Conservation (phyloP, 1,140 invertebrate genomes). For the Archegozetes longisetosus region DNA sequence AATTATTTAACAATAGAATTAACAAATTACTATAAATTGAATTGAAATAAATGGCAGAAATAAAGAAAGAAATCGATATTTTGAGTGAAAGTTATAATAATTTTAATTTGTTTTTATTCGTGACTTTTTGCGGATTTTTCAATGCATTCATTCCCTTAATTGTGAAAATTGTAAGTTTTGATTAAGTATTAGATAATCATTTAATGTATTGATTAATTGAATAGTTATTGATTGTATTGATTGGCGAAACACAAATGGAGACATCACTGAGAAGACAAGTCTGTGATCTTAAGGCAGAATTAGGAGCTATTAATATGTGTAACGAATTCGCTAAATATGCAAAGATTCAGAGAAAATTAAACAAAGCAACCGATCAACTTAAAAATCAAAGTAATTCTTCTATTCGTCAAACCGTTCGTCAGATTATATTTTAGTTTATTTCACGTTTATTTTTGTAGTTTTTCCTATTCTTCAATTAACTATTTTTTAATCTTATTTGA, state of each 20-base stretch:
- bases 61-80: background rate
- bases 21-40: too few species aligned
- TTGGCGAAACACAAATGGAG: conserved; percentile 23
- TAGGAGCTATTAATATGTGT: conserved; percentile 34
- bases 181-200: background rate
- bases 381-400: conserved; percentile 28
- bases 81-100: too few species aligned
- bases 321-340: conserved; percentile 44
- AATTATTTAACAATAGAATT: too few species aligned
- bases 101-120: conserved; percentile 17
- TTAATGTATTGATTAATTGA: background rate
- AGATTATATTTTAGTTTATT: background rate
- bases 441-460: background rate
- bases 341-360: conserved; percentile 36
- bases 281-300: conserved; percentile 31
- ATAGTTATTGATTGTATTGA: conserved; percentile 20
- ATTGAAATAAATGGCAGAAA: background rate
- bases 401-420: background rate
- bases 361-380: conserved; percentile 31
- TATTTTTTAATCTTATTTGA: too few species aligned
- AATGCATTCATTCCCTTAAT: conserved; percentile 18
- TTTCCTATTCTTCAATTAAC: too few species aligned
- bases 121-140: conserved; percentile 14
- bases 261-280: conserved; percentile 26
- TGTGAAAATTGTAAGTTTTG: conserved; percentile 18